Conservation (phyloP, 2,113 vertebrate genomes). For the Todiramphus saurophagus region DNA sequence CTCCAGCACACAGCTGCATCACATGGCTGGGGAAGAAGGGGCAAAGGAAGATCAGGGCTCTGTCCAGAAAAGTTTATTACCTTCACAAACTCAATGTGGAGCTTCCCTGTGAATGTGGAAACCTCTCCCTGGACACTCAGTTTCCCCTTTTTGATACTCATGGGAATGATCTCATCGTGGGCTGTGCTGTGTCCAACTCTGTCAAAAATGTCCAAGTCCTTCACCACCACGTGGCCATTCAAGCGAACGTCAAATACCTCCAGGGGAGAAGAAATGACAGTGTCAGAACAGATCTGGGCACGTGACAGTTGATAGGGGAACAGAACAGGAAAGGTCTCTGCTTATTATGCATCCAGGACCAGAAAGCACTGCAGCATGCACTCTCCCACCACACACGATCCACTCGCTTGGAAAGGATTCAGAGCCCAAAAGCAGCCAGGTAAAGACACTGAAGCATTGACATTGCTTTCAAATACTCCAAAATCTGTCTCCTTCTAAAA, state of each 20-base stretch:
- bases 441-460: neutral
- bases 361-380: neutral
- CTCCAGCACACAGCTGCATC: neutral
- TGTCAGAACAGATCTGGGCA: neutral
- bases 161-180: constrained; percentile 92
- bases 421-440: neutral
- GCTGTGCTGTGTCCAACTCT: constrained; percentile 97
- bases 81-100: constrained; percentile 97
- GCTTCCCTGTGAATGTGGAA: constrained; percentile 96
- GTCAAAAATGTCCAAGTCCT: constrained; percentile 98
- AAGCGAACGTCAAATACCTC: constrained; percentile 97
- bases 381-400: neutral
- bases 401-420: neutral
- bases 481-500: neutral
- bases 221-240: constrained; percentile 94
- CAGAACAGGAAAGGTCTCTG: neutral
- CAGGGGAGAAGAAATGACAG: constrained; percentile 6
- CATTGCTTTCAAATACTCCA: neutral
- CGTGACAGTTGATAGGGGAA: neutral
- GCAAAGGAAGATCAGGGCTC: neutral
- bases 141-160: constrained; percentile 92
- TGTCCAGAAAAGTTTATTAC: constrained; percentile 65
- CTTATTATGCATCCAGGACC: neutral
- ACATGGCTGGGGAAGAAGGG: neutral
- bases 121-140: constrained; percentile 94